These are phyloP conservation scores for Cantharis rustica DNA, from an alignment of 2,888 invertebrate genomes.

Conservation along the genomic window DNA sequence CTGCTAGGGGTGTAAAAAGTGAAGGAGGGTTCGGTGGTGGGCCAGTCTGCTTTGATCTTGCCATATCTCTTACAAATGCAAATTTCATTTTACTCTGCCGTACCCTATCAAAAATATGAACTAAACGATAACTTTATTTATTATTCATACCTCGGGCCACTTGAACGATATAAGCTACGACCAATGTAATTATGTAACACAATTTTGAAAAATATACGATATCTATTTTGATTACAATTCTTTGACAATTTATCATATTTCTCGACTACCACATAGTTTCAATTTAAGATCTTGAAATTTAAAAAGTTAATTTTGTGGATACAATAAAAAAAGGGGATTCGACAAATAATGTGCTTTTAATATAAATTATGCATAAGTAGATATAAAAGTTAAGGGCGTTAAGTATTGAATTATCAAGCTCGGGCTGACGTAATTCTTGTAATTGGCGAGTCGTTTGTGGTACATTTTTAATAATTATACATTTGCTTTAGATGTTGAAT, in stretches of 20 bases:
- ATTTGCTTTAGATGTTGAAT: conserved; percentile 42
- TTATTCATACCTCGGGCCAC: conserved; percentile 62
- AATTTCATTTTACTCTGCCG: conserved; percentile 59
- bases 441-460: conserved; percentile 49
- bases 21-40: conserved; percentile 39
- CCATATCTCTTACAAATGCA: conserved; percentile 60
- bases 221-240: background rate
- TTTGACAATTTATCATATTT: background rate
- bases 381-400: conserved; percentile 48
- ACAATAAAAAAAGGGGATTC: conserved; percentile 9
- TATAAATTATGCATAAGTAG: conserved; percentile 49
- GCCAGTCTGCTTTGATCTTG: conserved; percentile 57
- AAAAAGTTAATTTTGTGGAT: background rate
- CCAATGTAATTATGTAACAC: conserved; percentile 16
- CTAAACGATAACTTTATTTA: conserved; percentile 67
- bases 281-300: background rate
- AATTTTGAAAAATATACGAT: background rate
- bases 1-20: conserved; percentile 29
- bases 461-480: conserved; percentile 48
- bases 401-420: conserved; percentile 47
- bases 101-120: conserved; percentile 64
- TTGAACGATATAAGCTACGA: conserved; percentile 41
- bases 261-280: background rate
- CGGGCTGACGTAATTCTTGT: conserved; percentile 46
- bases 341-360: conserved; percentile 36